These are phyloP conservation scores for Taenioides sp. DNA, from an alignment of 2,797 vertebrate genomes.

Conservation along the genomic window DNA sequence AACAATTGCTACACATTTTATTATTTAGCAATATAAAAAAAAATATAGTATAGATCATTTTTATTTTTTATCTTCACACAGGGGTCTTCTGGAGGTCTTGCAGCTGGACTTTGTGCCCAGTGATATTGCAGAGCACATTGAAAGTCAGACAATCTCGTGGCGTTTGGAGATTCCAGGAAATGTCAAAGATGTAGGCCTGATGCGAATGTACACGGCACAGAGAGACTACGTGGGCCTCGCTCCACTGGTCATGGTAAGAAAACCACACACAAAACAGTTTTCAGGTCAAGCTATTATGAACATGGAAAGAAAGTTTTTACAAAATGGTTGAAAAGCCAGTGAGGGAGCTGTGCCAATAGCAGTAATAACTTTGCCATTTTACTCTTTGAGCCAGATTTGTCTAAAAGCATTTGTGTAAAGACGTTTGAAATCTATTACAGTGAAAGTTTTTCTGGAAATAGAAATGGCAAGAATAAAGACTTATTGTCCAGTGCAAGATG, in stretches of 20 bases:
- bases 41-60: too few species aligned
- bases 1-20: too few species aligned
- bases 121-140: slow-evolving; percentile 62
- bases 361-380: background rate
- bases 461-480: background rate
- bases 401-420: background rate
- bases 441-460: background rate
- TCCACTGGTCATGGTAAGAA: slow-evolving; percentile 75
- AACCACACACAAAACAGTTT: background rate
- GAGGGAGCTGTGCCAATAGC: background rate
- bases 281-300: background rate
- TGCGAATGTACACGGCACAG: slow-evolving; percentile 73
- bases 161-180: slow-evolving; percentile 75
- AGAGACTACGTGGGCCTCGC: slow-evolving; percentile 79
- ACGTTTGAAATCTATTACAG: background rate
- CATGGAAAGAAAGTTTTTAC: background rate
- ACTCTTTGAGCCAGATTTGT: background rate
- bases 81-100: slow-evolving; percentile 77
- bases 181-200: slow-evolving; percentile 72
- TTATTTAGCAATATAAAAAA: too few species aligned
- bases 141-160: slow-evolving; percentile 77
- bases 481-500: background rate
- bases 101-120: slow-evolving; percentile 77
- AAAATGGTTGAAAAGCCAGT: background rate
- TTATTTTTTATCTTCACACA: slow-evolving; percentile 36